Conservation (phyloP, 2,888 invertebrate genomes). For the Apamea epomidion region DNA sequence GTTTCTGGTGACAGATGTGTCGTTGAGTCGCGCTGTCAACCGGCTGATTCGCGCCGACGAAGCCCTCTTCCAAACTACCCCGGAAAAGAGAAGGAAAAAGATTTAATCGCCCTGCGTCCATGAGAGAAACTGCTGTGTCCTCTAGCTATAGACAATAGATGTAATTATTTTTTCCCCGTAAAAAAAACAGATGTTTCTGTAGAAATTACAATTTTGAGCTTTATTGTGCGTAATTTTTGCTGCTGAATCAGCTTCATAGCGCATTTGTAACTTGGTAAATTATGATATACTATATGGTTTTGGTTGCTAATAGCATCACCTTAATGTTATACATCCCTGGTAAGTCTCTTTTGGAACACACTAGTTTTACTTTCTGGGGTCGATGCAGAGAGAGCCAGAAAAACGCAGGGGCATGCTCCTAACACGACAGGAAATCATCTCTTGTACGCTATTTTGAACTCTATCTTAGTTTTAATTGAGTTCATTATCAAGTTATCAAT, state of each 20-base stretch:
- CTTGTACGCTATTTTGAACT: not conserved
- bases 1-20: constrained; percentile 86
- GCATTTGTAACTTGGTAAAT: not conserved
- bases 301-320: not conserved
- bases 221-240: not conserved
- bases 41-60: constrained; percentile 88
- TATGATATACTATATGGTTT: not conserved
- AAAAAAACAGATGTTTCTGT: not conserved
- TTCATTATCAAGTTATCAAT: not conserved
- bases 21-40: constrained; percentile 88
- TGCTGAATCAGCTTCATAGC: not conserved
- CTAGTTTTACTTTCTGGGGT: not conserved
- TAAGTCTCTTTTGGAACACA: not conserved
- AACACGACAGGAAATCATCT: not conserved
- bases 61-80: constrained; percentile 85
- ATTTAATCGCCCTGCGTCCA: constrained; percentile 75
- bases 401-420: not conserved
- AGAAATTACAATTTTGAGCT: not conserved
- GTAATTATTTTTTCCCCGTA: not conserved
- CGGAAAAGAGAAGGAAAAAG: constrained; percentile 88
- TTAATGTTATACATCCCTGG: constrained; percentile 14
- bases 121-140: constrained; percentile 44
- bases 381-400: not conserved
- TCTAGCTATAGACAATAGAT: constrained; percentile 28
- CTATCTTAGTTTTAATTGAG: not conserved